Evolutionary conservation across 2,113 vertebrate species (phyloP), one percentile per base, ranked within the genome.

Genomic region (Heliornis fulica): DNA sequence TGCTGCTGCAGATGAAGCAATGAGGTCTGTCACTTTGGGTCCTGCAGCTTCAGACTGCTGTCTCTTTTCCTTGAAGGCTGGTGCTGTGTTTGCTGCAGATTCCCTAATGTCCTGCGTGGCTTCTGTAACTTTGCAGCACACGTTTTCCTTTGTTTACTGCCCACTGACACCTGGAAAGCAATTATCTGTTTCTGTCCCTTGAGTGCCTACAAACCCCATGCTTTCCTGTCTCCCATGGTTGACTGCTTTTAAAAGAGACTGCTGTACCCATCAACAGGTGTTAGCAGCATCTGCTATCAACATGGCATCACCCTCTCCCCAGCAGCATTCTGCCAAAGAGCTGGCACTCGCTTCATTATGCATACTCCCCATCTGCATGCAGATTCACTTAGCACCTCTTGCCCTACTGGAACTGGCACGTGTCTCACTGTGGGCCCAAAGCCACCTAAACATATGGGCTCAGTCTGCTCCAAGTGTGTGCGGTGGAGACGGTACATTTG

Each of bases 311-410:
- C 36, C 89, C 81, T 83, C 41, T 28, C 76, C 90, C 29, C 16
- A 38, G 51, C 87, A 85, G 87, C 66, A 64, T 83, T 68, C 95
- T 96, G 94, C 96, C 93, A 79, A 76, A 8, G 68, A 83, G 77
- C 87, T 87, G 95, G 81, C 60, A 11, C 32, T 74, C 7, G 3
- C 82, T 43, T 32, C 15, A 4, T 56, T 41, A 25, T 36, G 41
- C 66, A n/a, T 41, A 8, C 43, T 92, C 72, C 65, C 83, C 83
- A 66, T 91, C 93, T 97, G 89, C 60, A 40, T 4, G 36, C 53
- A 57, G 83, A 79, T 85, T 78, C 86, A 29, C 77, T 96, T 51
- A 65, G 64, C 69, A 82, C 31, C 88, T 51, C 84, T 23, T 96
- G 77, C 63, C 83, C 94, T 48, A 69, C 21, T 77, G 78, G 87